These are phyloP conservation scores for Linnaemya tessellans DNA, from an alignment of 2,888 invertebrate genomes.

Conservation along the genomic window DNA sequence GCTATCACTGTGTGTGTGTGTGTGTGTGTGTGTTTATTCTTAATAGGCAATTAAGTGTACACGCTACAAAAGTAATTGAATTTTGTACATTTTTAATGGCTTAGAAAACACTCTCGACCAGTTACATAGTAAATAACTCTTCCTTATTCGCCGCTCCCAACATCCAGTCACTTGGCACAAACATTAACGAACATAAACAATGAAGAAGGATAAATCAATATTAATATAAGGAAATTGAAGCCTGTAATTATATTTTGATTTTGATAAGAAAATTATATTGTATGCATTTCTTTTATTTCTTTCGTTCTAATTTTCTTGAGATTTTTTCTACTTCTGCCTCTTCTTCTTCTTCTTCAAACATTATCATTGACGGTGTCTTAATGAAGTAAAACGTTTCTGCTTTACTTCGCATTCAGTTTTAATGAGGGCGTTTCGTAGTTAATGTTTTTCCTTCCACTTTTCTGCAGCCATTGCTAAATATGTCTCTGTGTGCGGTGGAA, in stretches of 20 bases:
- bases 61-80: constrained; percentile 83
- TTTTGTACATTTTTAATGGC: constrained; percentile 78
- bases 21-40: constrained; percentile 71
- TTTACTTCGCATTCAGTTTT: constrained; percentile 3
- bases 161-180: not conserved
- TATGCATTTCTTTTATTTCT: constrained; percentile 45
- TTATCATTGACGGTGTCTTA: not conserved
- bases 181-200: constrained; percentile 23
- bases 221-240: constrained; percentile 70
- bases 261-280: constrained; percentile 58
- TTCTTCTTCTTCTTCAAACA: not conserved
- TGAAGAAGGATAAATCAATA: constrained; percentile 67
- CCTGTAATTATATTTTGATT: constrained; percentile 70
- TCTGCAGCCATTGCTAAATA: not conserved
- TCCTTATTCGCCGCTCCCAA: not conserved
- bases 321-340: not conserved
- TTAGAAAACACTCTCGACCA: constrained; percentile 63
- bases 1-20: constrained; percentile 53
- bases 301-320: constrained; percentile 16
- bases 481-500: not conserved
- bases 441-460: not conserved
- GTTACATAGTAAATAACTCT: constrained; percentile 1
- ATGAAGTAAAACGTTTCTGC: constrained; percentile 11
- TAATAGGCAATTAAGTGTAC: constrained; percentile 83
- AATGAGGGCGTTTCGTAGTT: constrained; percentile 20